Evolutionary conservation across 2,888 invertebrate genomes (phyloP), one percentile per base, ranked within the genome.

Genomic region (Aethes cnicana): DNA sequence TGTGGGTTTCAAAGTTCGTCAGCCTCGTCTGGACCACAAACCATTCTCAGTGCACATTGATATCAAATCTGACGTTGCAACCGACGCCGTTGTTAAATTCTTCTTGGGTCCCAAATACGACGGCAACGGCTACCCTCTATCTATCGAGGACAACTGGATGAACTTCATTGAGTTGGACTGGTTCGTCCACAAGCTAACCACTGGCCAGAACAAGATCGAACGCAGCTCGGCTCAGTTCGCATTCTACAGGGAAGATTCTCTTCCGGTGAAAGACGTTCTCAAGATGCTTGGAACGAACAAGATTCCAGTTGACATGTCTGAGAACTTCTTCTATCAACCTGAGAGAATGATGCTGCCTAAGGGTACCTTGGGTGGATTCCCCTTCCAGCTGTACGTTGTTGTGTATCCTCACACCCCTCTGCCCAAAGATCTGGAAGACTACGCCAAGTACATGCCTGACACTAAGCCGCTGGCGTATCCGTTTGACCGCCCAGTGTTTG

Each of bases 91-190:
- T n/a, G 74, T 95, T 47, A 92, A 92, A 61, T 77, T 94, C 16
- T 95, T 92, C 90, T 65, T 94, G 23, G 94, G 93, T 57, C 95
- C 95, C 4, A 94, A 93, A 76, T 92, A 91, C 68, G 92, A 94
- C 66, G 84, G 90, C 58, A 86, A 89, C 37, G 90, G 90, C 32
- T 90, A 86, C 56, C 77, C 81, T 17, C 66, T 92, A 14, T 77
- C 79, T 55, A 68, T 94, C n/a, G 84, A 90, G 54, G 82, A 92
- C n/a, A 91, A 90, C 72, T 90, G 91, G 72, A 77, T 86, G 64
- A 91, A 93, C 71, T 93, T 93, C 68, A 90, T 92, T 55, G 87
- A 92, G 69, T 72, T 93, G 16, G 94, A 94, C 69, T 85, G 84
- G 70, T 93, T 93, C 77, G 70, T 86, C 26, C 85, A 91, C 61